phyloP scores from a whole-genome alignment of 2,113 vertebrate species.

The Channa maculata region DNA sequence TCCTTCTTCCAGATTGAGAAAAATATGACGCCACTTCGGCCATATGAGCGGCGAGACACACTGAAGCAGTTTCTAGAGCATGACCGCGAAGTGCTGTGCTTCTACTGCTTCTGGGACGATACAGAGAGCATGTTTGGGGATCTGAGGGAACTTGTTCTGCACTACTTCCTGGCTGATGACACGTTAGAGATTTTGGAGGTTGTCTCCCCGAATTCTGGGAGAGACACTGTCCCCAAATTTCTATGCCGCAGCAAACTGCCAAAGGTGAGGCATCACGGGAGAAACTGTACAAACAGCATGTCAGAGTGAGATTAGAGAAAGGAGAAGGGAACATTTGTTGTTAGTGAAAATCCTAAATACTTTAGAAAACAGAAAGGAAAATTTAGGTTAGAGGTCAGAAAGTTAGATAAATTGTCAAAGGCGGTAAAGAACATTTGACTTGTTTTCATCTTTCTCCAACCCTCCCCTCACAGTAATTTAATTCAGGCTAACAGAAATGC shows the following conservation, averaged over 20 bases:
- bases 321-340: not conserved
- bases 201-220: constrained; percentile 83
- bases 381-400: not conserved
- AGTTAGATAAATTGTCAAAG: not conserved
- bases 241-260: constrained; percentile 89
- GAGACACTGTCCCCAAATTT: constrained; percentile 82
- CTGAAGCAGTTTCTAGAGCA: constrained; percentile 89
- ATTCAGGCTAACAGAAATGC: constrained; percentile 56
- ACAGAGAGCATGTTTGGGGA: constrained; percentile 76
- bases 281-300: not conserved
- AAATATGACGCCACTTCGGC: constrained; percentile 83
- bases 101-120: constrained; percentile 91
- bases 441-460: constrained; percentile 30
- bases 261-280: constrained; percentile 83
- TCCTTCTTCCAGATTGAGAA: constrained; percentile 77
- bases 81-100: constrained; percentile 88
- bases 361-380: not conserved
- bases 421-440: not conserved
- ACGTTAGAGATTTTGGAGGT: constrained; percentile 91
- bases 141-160: constrained; percentile 85
- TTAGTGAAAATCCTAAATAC: not conserved
- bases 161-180: constrained; percentile 92
- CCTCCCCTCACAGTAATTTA: constrained; percentile 17
- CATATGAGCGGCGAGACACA: constrained; percentile 86
- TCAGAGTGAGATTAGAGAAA: not conserved